Conservation (phyloP, 2,113 vertebrate species). For the Percina caprodes region DNA sequence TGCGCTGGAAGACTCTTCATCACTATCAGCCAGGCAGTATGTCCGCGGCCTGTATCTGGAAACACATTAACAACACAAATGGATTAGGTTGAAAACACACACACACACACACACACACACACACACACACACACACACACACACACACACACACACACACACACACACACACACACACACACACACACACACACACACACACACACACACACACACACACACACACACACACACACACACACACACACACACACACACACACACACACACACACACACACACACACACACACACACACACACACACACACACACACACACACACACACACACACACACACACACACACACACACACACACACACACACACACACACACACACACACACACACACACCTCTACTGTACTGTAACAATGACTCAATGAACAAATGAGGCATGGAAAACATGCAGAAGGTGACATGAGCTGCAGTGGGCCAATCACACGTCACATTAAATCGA, state of each 20-base stretch:
- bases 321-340: neutral
- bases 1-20: conserved; percentile 98
- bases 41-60: conserved; percentile 89
- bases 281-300: neutral
- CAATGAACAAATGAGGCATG: neutral
- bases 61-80: conserved; percentile 33
- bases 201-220: neutral
- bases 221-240: neutral
- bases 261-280: neutral
- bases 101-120: neutral
- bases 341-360: neutral
- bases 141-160: neutral
- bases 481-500: too few relatives aligned
- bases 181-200: neutral
- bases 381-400: neutral
- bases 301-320: neutral
- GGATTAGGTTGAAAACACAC: neutral
- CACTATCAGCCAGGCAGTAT: conserved; percentile 96
- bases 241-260: neutral
- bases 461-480: too few relatives aligned
- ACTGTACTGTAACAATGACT: neutral
- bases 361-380: neutral
- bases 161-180: neutral
- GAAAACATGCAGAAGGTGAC: neutral
- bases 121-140: neutral